A percentile compares a stretch with the other conserved stretches of the same genome.
Evolutionary conservation across 2,113 vertebrate genomes (phyloP).

Genomic region (Salvator merianae): DNA sequence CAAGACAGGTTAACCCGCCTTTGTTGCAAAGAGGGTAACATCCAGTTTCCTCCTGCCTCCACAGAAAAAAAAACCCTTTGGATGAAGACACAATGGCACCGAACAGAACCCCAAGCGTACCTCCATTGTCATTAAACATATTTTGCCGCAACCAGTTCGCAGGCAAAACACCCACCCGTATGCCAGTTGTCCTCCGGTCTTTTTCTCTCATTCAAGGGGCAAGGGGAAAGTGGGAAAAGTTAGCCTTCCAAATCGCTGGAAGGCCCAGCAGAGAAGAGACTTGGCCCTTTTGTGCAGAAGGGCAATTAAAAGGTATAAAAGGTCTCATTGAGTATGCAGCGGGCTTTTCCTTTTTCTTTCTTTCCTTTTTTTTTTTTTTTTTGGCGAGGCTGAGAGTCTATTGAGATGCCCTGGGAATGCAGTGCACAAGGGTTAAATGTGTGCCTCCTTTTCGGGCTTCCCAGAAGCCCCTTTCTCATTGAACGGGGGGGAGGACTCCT

Average conservation of each 20-base stretch:
- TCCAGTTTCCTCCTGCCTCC: not conserved
- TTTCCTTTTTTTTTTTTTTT: slow-evolving; percentile 48
- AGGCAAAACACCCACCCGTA: not conserved
- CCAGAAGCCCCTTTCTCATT: slow-evolving; percentile 59
- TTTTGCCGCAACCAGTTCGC: not conserved
- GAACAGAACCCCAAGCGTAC: not conserved
- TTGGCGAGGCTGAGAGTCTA: slow-evolving; percentile 76
- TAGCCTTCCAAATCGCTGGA: slow-evolving; percentile 39
- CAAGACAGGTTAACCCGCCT: not conserved
- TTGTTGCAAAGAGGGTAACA: no score
- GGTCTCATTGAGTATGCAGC: slow-evolving; percentile 90
- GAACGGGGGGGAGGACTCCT: slow-evolving; percentile 84
- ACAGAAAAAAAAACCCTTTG: not conserved
- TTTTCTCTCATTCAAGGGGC: not conserved
- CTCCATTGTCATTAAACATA: not conserved
- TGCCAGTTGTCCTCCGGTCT: fast-evolving
- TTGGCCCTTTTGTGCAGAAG: slow-evolving; percentile 78
- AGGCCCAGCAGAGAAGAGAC: slow-evolving; percentile 65
- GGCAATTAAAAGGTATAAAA: slow-evolving; percentile 88
- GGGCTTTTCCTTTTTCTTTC: slow-evolving; percentile 73
- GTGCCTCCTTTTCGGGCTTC: slow-evolving; percentile 63
- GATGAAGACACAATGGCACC: not conserved
- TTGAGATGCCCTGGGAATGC: slow-evolving; percentile 85
- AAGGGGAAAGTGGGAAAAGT: slow-evolving; percentile 13
- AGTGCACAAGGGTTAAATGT: slow-evolving; percentile 84